These are phyloP conservation scores for Tineola bisselliella DNA, from an alignment of 2,888 invertebrate genomes.

Conservation along the genomic window DNA sequence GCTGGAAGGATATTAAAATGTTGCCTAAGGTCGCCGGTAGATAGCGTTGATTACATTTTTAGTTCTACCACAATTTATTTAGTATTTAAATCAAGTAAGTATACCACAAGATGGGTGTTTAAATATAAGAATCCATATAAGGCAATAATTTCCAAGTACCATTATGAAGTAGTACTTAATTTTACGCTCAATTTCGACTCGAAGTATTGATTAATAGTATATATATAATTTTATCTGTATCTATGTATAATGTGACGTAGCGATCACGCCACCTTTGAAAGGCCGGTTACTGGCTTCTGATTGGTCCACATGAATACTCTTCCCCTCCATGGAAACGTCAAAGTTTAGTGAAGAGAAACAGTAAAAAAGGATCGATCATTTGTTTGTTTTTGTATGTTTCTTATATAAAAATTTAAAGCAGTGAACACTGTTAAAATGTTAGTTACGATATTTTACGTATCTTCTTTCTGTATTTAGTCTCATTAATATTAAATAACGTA, in stretches of 20 bases:
- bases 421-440: no score
- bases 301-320: not conserved
- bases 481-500: no score
- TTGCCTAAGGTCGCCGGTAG: not conserved
- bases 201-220: not conserved
- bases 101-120: no score
- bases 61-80: no score
- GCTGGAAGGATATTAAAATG: not conserved
- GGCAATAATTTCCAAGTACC: no score
- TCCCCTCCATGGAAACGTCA: not conserved
- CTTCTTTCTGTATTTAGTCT: no score
- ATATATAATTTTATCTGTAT: not conserved
- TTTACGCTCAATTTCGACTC: not conserved
- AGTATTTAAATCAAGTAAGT: no score
- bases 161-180: no score
- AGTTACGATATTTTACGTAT: no score
- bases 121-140: no score
- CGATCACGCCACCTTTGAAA: constrained; percentile 10
- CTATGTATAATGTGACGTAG: not conserved
- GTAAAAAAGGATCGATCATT: not conserved
- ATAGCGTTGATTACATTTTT: not conserved
- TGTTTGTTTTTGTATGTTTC: not conserved
- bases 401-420: no score
- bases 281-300: constrained; percentile 1
- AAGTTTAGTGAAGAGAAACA: not conserved